phyloP scores from a whole-genome alignment of 2,888 invertebrate genomes.

The Plagiodera versicolora region DNA sequence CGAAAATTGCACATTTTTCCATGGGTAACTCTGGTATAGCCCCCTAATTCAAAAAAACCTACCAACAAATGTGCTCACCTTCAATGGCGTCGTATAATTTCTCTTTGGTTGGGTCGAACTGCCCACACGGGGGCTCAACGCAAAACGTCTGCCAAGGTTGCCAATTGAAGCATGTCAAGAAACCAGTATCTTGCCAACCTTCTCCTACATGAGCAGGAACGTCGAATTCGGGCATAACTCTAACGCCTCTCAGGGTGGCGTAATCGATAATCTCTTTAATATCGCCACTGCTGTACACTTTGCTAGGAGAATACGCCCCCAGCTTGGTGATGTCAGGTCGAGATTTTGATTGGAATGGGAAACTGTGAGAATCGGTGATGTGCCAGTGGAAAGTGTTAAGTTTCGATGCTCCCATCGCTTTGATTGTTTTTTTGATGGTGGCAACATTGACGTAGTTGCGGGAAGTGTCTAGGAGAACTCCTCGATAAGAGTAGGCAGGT shows the following conservation, averaged over 20 bases:
- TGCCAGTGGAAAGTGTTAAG: slow-evolving; percentile 96
- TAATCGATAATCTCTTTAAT: slow-evolving; percentile 36
- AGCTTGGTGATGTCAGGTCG: slow-evolving; percentile 70
- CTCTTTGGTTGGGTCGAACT: slow-evolving; percentile 74
- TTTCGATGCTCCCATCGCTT: slow-evolving; percentile 89
- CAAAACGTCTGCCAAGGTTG: slow-evolving; percentile 73
- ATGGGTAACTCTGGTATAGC: too few relatives aligned
- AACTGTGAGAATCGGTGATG: slow-evolving; percentile 91
- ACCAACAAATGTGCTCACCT: slow-evolving; percentile 43
- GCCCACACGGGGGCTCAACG: slow-evolving; percentile 85
- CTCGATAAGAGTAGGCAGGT: slow-evolving; percentile 87
- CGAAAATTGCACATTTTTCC: too few relatives aligned
- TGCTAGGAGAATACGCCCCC: slow-evolving; percentile 78
- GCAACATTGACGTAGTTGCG: slow-evolving; percentile 81
- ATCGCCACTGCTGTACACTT: slow-evolving; percentile 61
- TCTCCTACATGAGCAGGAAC: slow-evolving; percentile 89
- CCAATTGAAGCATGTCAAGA: slow-evolving; percentile 71
- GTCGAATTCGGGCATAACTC: slow-evolving; percentile 90
- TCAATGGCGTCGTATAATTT: slow-evolving; percentile 68
- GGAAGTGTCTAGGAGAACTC: slow-evolving; percentile 74
- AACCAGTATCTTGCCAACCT: slow-evolving; percentile 75
- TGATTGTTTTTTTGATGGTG: slow-evolving; percentile 74
- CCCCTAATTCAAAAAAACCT: too few relatives aligned
- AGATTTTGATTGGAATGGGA: slow-evolving; percentile 80
- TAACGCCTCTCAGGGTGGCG: slow-evolving; percentile 65